These are phyloP conservation scores for Cyanoderma ruficeps DNA, from an alignment of 2,113 vertebrate genomes.

Conservation along the genomic window DNA sequence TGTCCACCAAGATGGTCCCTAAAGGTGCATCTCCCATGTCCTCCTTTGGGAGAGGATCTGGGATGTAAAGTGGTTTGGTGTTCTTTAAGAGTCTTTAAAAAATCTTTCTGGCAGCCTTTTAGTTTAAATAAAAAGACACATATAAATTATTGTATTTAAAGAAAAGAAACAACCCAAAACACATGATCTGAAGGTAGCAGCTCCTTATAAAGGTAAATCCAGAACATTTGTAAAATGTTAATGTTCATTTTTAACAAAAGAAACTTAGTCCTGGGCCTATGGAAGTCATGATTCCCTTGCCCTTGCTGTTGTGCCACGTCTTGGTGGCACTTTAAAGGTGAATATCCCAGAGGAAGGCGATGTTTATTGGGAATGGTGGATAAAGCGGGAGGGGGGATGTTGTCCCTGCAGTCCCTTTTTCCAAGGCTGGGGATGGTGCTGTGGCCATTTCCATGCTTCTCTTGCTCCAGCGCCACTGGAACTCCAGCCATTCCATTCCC, in stretches of 20 bases:
- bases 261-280: neutral
- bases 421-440: neutral
- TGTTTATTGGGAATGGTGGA: fast-evolving
- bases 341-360: neutral
- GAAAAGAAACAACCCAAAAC: neutral
- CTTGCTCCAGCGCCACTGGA: neutral
- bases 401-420: neutral
- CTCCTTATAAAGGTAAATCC: constrained; percentile 40
- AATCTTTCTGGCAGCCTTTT: neutral
- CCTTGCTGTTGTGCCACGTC: neutral
- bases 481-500: neutral
- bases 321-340: neutral
- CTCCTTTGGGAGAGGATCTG: neutral
- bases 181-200: constrained; percentile 9
- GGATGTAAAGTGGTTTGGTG: neutral
- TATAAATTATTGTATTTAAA: neutral
- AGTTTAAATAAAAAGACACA: neutral
- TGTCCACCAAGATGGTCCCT: neutral
- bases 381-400: neutral
- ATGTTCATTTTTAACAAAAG: neutral
- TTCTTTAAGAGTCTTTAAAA: neutral
- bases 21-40: fast-evolving
- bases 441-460: neutral
- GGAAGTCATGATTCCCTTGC: fast-evolving
- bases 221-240: constrained; percentile 16